Evolutionary conservation across 2,888 invertebrate species (phyloP), one percentile per base, ranked within the genome.

Genomic region (Therioaphis trifolii): DNA sequence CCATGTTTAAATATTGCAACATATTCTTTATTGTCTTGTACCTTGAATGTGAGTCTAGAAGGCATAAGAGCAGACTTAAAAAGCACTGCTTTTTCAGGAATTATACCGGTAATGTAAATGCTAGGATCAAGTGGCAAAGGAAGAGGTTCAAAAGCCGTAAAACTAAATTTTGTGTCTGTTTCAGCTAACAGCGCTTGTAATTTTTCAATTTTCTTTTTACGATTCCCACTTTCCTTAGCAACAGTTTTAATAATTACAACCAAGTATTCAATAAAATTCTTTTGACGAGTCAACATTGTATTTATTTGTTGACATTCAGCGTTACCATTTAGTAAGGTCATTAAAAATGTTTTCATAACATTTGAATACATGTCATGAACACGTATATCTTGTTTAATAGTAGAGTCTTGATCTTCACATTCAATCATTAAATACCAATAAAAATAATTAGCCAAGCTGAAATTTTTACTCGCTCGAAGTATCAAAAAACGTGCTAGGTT

Each of bases 21-120:
- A 89, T 98, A 99, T 87, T 96, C 95, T 52, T 92, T 91, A 58
- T 94, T 93, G 84, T 93, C 93, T 0, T 93, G 92, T 0, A 96
- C 96, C 18, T 94, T 90, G 88, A 99, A 98, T 0, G 96, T 95
- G 71, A 99, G 90, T 88, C 93, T 92, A 18, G 96, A 95, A 2
- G 99, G 99, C 96, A 97, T 98, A 82, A 98, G 90, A 0, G 97
- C 96, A 49, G 98, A 98, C 89, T 99, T 99, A 90, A 99, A 99
- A 0, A 99, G 91, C 69, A 94, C 94, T 0, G 98, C 97, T 87
- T 96, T 95, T 87, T 95, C 94, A 0, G 97, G 93, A 76, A 96
- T 91, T 63, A 99, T 96, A 76, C 96, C 96, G 88, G 93, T 94
- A 85, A 99, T 95, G 80, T 92, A 92, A 35, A 98, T 93, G 86